Evolutionary conservation across 2,888 invertebrate genomes (phyloP), one percentile per base, ranked within the genome.

Genomic region (Plutella xylostella): DNA sequence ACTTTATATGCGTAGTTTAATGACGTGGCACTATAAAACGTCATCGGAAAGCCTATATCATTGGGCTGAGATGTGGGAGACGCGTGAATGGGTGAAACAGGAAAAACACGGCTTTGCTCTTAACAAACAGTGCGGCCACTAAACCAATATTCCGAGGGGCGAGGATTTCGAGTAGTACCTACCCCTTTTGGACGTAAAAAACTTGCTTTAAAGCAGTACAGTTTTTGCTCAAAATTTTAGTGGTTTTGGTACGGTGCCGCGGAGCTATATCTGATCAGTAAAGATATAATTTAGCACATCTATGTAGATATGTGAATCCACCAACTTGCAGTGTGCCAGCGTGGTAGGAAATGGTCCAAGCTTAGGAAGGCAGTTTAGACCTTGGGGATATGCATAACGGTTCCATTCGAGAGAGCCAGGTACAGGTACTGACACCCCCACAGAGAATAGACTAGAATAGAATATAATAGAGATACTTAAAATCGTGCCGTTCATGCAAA

Each of bases 71-170:
- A 19, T 19, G 12, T 62, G 56, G 50, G 58, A 57, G 68, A n/a
- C 70, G 71, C 70, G 72, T 65, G 69, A 67, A 63, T 58, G 62
- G 68, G 60, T 64, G 61, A 71, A 70, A 75, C 75, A 74, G 69
- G 72, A 69, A 76, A 80, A 79, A 83, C 82, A 83, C 57, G 82
- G 64, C 57, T 80, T 80, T 76, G 80, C 82, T 82, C 73, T 83
- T 80, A 83, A 21, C 41, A 31, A 30, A 22, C 42, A 52, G 59
- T 55, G 56, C 60, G 55, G 53, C 56, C 49, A 74, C 76, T 80
- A 82, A 80, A 83, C 83, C 80, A 83, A 83, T 82, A 82, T 82
- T 82, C 78, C 71, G 65, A 73, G 80, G 80, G 74, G 11, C 5
- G 22, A 7, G 39, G 11, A 20, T 68, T 63, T 75, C 58, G 65